Conservation (phyloP, 1,140 invertebrate genomes). For the Helicorthomorpha holstii region DNA sequence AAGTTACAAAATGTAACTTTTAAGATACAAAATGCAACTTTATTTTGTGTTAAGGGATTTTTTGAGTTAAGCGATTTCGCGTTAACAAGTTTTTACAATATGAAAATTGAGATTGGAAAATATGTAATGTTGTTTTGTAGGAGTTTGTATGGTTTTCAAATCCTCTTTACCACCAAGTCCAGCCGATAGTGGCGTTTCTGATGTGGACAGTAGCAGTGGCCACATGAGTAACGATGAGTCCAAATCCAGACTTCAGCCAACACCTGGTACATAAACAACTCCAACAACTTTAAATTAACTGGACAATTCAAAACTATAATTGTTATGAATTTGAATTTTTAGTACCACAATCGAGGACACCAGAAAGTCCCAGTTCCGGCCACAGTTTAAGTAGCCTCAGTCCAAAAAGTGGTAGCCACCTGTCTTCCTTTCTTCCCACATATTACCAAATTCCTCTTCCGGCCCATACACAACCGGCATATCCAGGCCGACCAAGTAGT, state of each 20-base stretch:
- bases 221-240: conserved; percentile 70
- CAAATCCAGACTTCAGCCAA: conserved; percentile 51
- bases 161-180: conserved; percentile 91
- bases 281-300: no score
- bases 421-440: conserved; percentile 9
- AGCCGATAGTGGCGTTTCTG: conserved; percentile 89
- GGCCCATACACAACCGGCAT: conserved; percentile 15
- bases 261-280: conserved; percentile 24
- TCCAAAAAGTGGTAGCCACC: conserved; percentile 9
- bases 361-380: conserved; percentile 35
- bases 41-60: no score
- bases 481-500: conserved; percentile 14
- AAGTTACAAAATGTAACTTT: no score
- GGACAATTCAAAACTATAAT: background rate
- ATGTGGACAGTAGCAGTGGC: conserved; percentile 86
- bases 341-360: conserved; percentile 28
- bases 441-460: conserved; percentile 4
- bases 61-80: no score
- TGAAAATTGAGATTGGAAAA: no score
- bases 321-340: background rate
- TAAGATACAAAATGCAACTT: no score
- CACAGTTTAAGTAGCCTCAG: conserved; percentile 5
- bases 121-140: background rate
- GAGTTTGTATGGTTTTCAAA: conserved; percentile 12
- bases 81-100: no score